A percentile compares a stretch with the other conserved stretches of the same genome.
These are phyloP conservation scores for Aricia agestis DNA, from an alignment of 1,140 invertebrate species.

Conservation along the genomic window DNA sequence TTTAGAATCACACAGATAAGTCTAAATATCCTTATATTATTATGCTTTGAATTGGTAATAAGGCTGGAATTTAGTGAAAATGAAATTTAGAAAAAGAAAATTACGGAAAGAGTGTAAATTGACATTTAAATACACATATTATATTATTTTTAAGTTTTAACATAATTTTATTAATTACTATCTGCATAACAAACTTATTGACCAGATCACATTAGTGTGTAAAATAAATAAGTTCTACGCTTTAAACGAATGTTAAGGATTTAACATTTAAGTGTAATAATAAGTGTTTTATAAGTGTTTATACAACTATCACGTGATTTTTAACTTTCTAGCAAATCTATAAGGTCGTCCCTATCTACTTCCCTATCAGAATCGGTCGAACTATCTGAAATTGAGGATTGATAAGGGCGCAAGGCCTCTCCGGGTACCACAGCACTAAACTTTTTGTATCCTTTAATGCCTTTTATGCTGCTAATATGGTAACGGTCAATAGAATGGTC, in stretches of 20 bases:
- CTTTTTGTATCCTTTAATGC: constrained; percentile 30
- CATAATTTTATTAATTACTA: too few species aligned
- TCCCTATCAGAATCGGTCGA: constrained; percentile 21
- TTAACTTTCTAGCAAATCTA: constrained; percentile 28
- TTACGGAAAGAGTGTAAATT: too few species aligned
- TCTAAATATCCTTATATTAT: not conserved
- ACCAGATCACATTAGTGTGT: too few species aligned
- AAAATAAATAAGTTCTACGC: too few species aligned
- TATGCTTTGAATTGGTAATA: not conserved
- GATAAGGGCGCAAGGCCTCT: constrained; percentile 22
- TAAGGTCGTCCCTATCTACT: constrained; percentile 28
- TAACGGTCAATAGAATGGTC: constrained; percentile 22
- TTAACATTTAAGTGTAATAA: not conserved
- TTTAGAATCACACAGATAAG: not conserved
- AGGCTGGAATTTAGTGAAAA: too few species aligned
- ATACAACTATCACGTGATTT: too few species aligned
- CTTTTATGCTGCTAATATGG: constrained; percentile 30
- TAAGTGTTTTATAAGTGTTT: too few species aligned
- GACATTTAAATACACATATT: too few species aligned
- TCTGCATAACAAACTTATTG: too few species aligned
- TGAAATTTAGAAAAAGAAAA: too few species aligned
- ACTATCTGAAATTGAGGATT: constrained; percentile 7
- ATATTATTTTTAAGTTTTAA: too few species aligned
- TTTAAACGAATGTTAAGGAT: not conserved
- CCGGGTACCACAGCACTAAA: constrained; percentile 25